Base-by-base conservation (phyloP, 2,113 vertebrate genomes). In the Microcebus griseorufus region DNA sequence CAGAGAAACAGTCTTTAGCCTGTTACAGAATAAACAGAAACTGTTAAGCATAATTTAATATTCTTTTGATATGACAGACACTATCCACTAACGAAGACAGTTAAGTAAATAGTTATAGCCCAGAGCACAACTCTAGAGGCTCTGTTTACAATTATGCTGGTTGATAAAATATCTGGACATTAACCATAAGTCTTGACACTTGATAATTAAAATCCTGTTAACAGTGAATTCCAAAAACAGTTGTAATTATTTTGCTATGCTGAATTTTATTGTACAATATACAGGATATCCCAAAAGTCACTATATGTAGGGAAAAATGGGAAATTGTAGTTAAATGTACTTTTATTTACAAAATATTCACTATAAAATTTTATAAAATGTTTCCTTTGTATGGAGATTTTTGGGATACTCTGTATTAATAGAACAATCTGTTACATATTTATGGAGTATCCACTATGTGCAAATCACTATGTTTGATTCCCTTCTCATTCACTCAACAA, bases 1-100 rank as follows among this genome's bases (percentile, higher is more conserved):
- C 23, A 53, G 27, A 85, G 39, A 62, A 94, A 76, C 10, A 48
- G 64, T 84, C n/a, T 34, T 34, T 14, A 88, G 45, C 3, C 37
- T 72, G 5, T 69, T 79, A 85, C 22, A 79, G 73, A 93, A 80
- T 55, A 72, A 79, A 72, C n/a, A 53, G 37, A 88, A 65, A 62
- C 45, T n/a, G 25, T 72, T 70, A 95, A 73, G 9, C 42, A 58
- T 72, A 93, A 93, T 85, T 73, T 65, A 95, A 85, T 90, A 42
- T 81, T 81, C 9, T 51, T 89, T 76, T 86, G 80, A 48, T 85
- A 69, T 62, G n/a, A 93, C 22, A 75, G 48, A 45, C 16, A 62
- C 4, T 13, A 93, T 39, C 23, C 75, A 25, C 65, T 69, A 81
- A 53, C 65, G 25, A 95, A 93, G 89, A 67, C 27, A 53, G 37